Evolutionary conservation across 2,888 invertebrate genomes (phyloP).

Genomic region (Phortica okadai): DNA sequence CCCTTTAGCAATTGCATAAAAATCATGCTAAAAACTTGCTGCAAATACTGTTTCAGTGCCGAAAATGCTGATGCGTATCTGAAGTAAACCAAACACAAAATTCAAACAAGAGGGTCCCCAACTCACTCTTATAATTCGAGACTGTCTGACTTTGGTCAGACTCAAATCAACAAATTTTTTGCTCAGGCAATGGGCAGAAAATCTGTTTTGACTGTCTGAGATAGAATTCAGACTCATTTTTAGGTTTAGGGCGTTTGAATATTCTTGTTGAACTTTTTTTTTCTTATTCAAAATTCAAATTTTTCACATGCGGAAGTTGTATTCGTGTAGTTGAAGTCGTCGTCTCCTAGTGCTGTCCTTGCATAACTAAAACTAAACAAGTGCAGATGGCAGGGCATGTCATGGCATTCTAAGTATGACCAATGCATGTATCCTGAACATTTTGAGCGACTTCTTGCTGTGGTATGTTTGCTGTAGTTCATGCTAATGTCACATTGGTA

Average conservation of each 20-base stretch:
- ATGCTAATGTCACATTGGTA: slow-evolving; percentile 67
- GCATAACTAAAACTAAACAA: not conserved
- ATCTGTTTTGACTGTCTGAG: not conserved
- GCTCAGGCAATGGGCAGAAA: not conserved
- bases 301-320: slow-evolving; percentile 21
- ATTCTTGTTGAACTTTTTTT: not conserved
- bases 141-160: not conserved
- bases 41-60: not conserved
- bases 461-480: slow-evolving; percentile 63
- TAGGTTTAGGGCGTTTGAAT: not conserved
- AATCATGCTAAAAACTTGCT: too few relatives aligned
- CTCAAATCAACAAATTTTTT: not conserved
- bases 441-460: slow-evolving; percentile 34
- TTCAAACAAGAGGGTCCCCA: not conserved
- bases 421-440: slow-evolving; percentile 43
- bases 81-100: not conserved
- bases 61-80: not conserved
- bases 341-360: not conserved
- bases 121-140: not conserved
- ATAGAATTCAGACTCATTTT: too few relatives aligned
- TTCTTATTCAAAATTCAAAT: slow-evolving; percentile 27
- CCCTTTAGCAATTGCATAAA: too few relatives aligned
- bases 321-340: not conserved
- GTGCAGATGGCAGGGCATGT: slow-evolving; percentile 31
- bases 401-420: slow-evolving; percentile 54